Conservation (phyloP, 1,140 invertebrate species). For the Drosophila lowei region DNA sequence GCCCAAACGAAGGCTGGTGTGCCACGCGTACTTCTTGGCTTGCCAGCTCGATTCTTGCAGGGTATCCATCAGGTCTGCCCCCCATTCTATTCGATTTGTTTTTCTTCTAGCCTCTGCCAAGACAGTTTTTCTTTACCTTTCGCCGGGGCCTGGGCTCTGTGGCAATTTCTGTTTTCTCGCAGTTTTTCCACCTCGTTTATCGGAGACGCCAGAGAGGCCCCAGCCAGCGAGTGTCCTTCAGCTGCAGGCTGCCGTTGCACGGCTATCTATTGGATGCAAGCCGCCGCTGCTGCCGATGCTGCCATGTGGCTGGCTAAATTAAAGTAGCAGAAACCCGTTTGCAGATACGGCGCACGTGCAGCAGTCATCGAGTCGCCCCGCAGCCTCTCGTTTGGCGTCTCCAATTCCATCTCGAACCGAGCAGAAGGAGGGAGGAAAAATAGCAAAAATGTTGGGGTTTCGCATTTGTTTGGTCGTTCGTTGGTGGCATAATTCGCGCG, state of each 20-base stretch:
- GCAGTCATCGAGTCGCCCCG: constrained; percentile 5
- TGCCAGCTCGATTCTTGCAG: too few relatives aligned
- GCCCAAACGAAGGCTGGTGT: too few relatives aligned
- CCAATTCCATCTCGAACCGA: constrained; percentile 55
- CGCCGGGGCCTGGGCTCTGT: constrained; percentile 6
- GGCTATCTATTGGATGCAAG: constrained; percentile 48
- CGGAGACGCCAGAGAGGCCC: constrained; percentile 40
- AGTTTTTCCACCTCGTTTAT: constrained; percentile 75
- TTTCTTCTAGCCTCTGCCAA: constrained; percentile 4
- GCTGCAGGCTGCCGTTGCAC: constrained; percentile 35
- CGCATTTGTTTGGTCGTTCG: constrained; percentile 48
- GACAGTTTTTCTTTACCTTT: constrained; percentile 34
- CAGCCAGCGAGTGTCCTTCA: constrained; percentile 60
- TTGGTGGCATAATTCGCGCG: constrained; percentile 78
- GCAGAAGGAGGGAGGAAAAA: neutral
- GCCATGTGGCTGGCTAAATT: constrained; percentile 59
- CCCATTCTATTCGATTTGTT: neutral
- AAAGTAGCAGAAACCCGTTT: constrained; percentile 73
- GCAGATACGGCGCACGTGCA: constrained; percentile 65
- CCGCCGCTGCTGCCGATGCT: constrained; percentile 18
- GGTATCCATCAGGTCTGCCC: constrained; percentile 4
- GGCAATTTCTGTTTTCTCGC: constrained; percentile 44
- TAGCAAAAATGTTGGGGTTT: constrained; percentile 20
- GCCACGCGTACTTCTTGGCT: too few relatives aligned
- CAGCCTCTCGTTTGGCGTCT: constrained; percentile 6